A percentile compares a stretch with the other conserved stretches of the same genome.
These are phyloP conservation scores for Eledone cirrhosa DNA, from an alignment of 2,888 invertebrate genomes.

Conservation along the genomic window DNA sequence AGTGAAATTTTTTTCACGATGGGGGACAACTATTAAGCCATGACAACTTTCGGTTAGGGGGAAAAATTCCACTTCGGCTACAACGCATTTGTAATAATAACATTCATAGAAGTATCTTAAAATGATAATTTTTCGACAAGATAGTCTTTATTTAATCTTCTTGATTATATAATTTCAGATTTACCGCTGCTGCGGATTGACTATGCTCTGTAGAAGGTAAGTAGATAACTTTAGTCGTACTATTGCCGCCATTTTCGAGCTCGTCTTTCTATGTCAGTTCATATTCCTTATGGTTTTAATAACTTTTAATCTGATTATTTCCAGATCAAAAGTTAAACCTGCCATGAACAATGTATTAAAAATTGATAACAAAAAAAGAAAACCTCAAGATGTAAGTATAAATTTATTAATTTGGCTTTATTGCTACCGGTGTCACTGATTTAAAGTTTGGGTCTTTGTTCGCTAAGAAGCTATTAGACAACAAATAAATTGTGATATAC, in stretches of 20 bases:
- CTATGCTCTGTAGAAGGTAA: slow-evolving; percentile 57
- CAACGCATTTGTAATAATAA: too few species aligned
- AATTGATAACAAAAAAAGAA: slow-evolving; percentile 48
- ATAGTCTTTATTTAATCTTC: too few species aligned
- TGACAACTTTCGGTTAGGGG: too few species aligned
- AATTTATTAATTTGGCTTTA: neutral
- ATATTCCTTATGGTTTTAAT: neutral
- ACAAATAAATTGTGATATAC: too few species aligned
- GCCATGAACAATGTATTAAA: slow-evolving; percentile 35
- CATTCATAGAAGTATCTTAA: too few species aligned
- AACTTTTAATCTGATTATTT: neutral
- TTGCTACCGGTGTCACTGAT: too few species aligned
- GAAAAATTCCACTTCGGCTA: too few species aligned
- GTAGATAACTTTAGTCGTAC: slow-evolving; percentile 31
- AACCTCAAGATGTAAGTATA: slow-evolving; percentile 52
- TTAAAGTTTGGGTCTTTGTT: too few species aligned
- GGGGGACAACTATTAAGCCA: too few species aligned
- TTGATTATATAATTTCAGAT: neutral
- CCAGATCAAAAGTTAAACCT: slow-evolving; percentile 15
- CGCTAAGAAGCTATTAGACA: too few species aligned
- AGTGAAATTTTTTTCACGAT: too few species aligned
- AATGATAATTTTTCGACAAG: too few species aligned
- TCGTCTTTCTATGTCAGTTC: neutral
- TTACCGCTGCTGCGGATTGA: slow-evolving; percentile 32
- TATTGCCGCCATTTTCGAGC: slow-evolving; percentile 20